Evolutionary conservation across 2,888 invertebrate species (phyloP).

Genomic region (Limenitis camilla): DNA sequence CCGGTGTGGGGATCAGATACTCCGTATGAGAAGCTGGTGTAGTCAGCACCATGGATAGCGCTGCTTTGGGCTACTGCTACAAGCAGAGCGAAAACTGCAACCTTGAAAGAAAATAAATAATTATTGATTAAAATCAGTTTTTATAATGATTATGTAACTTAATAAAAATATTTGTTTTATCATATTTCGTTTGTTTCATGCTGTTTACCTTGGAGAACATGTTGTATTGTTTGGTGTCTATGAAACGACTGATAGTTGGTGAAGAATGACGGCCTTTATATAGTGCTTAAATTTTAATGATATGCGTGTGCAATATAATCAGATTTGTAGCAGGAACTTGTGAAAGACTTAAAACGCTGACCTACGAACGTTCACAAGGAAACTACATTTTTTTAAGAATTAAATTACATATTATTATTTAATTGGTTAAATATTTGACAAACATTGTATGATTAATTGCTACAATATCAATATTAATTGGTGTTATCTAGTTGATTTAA

Average conservation of each 20-base stretch:
- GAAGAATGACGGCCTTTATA: constrained; percentile 26
- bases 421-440: not conserved
- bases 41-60: constrained; percentile 54
- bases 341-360: constrained; percentile 26
- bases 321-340: constrained; percentile 26
- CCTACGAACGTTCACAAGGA: constrained; percentile 26
- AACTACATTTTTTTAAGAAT: constrained; percentile 22
- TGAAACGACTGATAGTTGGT: constrained; percentile 27
- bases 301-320: constrained; percentile 19
- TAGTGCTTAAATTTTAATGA: constrained; percentile 25
- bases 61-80: constrained; percentile 61
- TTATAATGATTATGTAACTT: not conserved
- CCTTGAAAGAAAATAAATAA: constrained; percentile 46
- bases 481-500: no score
- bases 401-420: constrained; percentile 1
- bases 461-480: no score
- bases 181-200: not conserved
- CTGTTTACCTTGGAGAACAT: constrained; percentile 30
- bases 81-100: constrained; percentile 57
- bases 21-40: constrained; percentile 65
- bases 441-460: not conserved
- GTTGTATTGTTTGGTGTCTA: constrained; percentile 26
- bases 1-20: constrained; percentile 66
- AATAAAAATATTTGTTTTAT: not conserved
- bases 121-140: not conserved